Evolutionary conservation across 2,797 vertebrate species (phyloP).

Genomic region (Zenarchopterus dispar): DNA sequence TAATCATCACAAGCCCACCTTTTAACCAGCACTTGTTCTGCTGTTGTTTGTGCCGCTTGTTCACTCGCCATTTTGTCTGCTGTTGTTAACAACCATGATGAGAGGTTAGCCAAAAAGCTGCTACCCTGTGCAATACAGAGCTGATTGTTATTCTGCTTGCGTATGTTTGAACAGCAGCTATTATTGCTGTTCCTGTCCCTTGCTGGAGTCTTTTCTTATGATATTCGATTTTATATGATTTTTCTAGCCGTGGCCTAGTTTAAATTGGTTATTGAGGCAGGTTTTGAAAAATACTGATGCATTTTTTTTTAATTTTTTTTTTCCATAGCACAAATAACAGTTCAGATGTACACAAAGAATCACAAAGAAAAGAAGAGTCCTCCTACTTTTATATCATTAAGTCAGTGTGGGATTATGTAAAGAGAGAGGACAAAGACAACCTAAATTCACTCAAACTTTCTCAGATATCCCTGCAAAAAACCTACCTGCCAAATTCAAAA

Average conservation of each 20-base stretch:
- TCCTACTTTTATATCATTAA: not conserved
- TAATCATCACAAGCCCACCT: conserved; percentile 1
- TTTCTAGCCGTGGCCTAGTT: conserved; percentile 14
- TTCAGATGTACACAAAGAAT: not conserved
- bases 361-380: not conserved
- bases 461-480: not conserved
- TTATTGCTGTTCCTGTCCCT: conserved; percentile 58
- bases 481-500: not conserved
- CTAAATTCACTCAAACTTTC: too few relatives aligned
- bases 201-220: conserved; percentile 27
- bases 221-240: conserved; percentile 29
- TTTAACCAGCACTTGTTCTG: conserved; percentile 15
- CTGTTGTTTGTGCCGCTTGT: conserved; percentile 18
- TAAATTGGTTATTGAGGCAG: conserved; percentile 3
- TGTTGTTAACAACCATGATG: conserved; percentile 43
- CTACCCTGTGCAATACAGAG: conserved; percentile 31
- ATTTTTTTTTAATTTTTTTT: not conserved
- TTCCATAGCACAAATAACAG: too few relatives aligned
- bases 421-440: not conserved
- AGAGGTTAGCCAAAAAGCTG: conserved; percentile 56
- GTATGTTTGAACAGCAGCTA: conserved; percentile 61
- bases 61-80: conserved; percentile 60
- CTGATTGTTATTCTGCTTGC: conserved; percentile 74
- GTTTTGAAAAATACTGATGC: conserved; percentile 1
- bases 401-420: not conserved